Conservation (phyloP, 64 coral and sea anemone genomes). For the Platygyra sinensis region DNA sequence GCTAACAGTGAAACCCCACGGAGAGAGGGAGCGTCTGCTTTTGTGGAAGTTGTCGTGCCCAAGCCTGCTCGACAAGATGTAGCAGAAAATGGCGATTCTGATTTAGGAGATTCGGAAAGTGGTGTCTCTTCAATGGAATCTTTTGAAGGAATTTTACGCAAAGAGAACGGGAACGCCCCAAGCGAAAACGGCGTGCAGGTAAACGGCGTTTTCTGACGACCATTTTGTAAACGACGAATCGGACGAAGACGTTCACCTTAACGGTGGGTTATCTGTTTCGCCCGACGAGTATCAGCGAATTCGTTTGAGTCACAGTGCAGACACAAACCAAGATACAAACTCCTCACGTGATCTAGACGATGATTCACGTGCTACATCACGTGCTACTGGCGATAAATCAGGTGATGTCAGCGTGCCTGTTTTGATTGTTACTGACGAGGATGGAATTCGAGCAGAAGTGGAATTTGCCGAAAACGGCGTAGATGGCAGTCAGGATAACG, state of each 20-base stretch:
- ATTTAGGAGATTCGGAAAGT: constrained; percentile 83
- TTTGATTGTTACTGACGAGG: constrained; percentile 74
- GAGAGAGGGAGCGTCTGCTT: not conserved
- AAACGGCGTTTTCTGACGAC: constrained; percentile 8
- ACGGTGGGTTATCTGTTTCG: constrained; percentile 72
- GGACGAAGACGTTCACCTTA: not conserved
- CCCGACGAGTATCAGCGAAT: constrained; percentile 78
- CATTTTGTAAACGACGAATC: not conserved
- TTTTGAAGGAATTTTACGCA: constrained; percentile 72
- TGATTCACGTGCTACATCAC: not conserved
- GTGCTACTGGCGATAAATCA: constrained; percentile 11
- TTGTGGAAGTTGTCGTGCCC: not conserved
- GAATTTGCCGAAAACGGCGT: not conserved
- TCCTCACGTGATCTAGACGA: not conserved
- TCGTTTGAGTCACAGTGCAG: constrained; percentile 16
- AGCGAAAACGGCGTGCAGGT: constrained; percentile 2
- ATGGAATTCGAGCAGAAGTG: constrained; percentile 49
- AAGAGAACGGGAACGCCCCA: constrained; percentile 15
- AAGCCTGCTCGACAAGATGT: not conserved
- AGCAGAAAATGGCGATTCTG: constrained; percentile 57
- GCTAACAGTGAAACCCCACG: not conserved
- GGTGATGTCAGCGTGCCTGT: constrained; percentile 47
- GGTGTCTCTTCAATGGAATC: constrained; percentile 96
- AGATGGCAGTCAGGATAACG: not conserved
- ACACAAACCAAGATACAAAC: constrained; percentile 4